A percentile compares a stretch with the other conserved stretches of the same genome.
phyloP scores from a whole-genome alignment of 2,797 vertebrate genomes.

The Loriculus beryllinus region DNA sequence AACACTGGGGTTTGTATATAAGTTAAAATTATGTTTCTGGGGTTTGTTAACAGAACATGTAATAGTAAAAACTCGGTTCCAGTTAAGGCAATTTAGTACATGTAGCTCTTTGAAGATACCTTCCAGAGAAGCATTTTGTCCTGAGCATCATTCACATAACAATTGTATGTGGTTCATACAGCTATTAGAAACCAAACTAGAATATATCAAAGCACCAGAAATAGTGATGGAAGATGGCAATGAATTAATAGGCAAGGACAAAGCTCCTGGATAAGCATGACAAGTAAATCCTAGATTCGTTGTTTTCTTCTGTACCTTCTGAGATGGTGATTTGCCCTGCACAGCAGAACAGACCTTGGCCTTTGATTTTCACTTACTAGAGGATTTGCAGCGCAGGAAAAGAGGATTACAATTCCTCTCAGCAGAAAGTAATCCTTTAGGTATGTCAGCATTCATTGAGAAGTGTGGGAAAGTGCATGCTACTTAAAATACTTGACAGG shows the following conservation, averaged over 20 bases:
- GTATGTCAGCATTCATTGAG: conserved; percentile 67
- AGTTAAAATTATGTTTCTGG: not conserved
- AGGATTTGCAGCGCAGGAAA: conserved; percentile 67
- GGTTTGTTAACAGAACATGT: not conserved
- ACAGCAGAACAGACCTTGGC: conserved; percentile 37
- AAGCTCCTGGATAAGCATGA: conserved; percentile 37
- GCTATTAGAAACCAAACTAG: conserved; percentile 9
- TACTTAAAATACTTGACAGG: conserved; percentile 60
- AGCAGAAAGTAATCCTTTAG: conserved; percentile 62
- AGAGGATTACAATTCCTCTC: conserved; percentile 62
- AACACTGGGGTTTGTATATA: not conserved
- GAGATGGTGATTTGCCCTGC: conserved; percentile 48
- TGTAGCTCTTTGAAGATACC: not conserved
- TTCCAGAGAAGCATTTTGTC: not conserved
- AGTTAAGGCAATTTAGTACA: not conserved
- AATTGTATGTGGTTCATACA: not conserved
- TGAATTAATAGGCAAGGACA: conserved; percentile 48
- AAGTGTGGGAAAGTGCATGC: conserved; percentile 50
- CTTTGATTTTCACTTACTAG: conserved; percentile 51
- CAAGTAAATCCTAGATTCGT: conserved; percentile 54
- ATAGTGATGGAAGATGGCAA: conserved; percentile 16
- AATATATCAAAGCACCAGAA: conserved; percentile 50
- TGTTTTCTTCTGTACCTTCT: conserved; percentile 54
- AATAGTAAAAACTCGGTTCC: not conserved
- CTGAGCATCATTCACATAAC: not conserved